phyloP scores from a whole-genome alignment of 1,140 invertebrate genomes.

The Dermatophagoides farinae region DNA sequence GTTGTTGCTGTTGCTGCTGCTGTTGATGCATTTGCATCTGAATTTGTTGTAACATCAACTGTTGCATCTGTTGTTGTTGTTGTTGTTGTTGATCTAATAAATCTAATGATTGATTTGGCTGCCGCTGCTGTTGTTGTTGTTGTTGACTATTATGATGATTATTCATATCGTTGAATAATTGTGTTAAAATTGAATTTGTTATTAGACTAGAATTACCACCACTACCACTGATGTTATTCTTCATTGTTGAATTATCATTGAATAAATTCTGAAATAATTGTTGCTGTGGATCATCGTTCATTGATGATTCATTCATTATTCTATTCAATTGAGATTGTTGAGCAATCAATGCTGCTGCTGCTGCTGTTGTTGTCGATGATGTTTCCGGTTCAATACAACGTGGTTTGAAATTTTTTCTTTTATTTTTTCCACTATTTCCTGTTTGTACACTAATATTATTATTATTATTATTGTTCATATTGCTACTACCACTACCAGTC shows the following conservation, averaged over 20 bases:
- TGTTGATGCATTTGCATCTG: not conserved
- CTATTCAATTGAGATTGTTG: not conserved
- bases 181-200: not conserved
- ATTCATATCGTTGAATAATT: not conserved
- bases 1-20: not conserved
- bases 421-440: not conserved
- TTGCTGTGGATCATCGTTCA: not conserved
- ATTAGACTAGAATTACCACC: not conserved
- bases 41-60: not conserved
- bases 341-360: not conserved
- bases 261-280: not conserved
- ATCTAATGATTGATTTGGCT: not conserved
- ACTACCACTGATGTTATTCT: not conserved
- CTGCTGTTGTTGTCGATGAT: not conserved
- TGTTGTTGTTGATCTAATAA: not conserved
- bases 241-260: not conserved
- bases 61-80: not conserved
- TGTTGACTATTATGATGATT: not conserved
- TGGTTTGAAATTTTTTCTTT: constrained; percentile 3
- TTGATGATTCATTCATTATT: not conserved
- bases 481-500: too few relatives aligned
- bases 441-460: too few relatives aligned
- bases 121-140: not conserved
- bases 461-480: too few relatives aligned
- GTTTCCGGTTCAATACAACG: not conserved